These are phyloP conservation scores for Indicator indicator DNA, from an alignment of 2,113 vertebrate species.

Conservation along the genomic window DNA sequence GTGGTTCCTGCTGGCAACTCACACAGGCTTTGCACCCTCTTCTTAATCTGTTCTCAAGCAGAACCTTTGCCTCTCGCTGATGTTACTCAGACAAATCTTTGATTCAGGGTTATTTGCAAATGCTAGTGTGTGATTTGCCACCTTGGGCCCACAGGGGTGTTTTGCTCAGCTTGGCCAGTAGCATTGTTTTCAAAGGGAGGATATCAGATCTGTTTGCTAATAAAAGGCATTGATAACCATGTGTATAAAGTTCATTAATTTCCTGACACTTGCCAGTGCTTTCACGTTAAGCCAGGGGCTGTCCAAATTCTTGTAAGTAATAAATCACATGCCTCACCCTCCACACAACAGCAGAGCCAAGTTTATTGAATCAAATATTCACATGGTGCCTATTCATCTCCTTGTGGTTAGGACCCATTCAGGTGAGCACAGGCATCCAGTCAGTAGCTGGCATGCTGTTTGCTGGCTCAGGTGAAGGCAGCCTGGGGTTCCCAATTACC, in stretches of 20 bases:
- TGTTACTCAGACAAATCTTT: not conserved
- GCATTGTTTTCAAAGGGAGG: constrained; percentile 32
- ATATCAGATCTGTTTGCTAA: constrained; percentile 55
- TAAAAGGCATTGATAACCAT: constrained; percentile 15
- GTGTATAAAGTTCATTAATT: constrained; percentile 37
- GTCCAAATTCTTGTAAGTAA: constrained; percentile 62
- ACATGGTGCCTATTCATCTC: constrained; percentile 48
- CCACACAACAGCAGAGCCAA: constrained; percentile 21
- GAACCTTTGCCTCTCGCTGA: not conserved
- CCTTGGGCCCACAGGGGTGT: not conserved
- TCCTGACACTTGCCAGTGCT: constrained; percentile 53
- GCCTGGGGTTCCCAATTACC: not conserved
- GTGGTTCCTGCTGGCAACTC: not conserved
- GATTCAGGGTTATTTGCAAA: not conserved
- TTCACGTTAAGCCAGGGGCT: constrained; percentile 52
- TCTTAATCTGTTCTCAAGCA: not conserved
- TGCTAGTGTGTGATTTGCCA: not conserved
- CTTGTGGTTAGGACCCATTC: not conserved
- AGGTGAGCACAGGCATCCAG: constrained; percentile 40
- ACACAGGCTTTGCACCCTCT: not conserved
- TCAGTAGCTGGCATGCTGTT: not conserved
- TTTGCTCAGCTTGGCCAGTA: not conserved
- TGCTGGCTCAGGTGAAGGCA: constrained; percentile 14
- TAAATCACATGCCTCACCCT: constrained; percentile 65
- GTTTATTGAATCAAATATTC: constrained; percentile 54